Conservation (phyloP, 1,140 invertebrate species). For the Pogonomyrmex californicus region DNA sequence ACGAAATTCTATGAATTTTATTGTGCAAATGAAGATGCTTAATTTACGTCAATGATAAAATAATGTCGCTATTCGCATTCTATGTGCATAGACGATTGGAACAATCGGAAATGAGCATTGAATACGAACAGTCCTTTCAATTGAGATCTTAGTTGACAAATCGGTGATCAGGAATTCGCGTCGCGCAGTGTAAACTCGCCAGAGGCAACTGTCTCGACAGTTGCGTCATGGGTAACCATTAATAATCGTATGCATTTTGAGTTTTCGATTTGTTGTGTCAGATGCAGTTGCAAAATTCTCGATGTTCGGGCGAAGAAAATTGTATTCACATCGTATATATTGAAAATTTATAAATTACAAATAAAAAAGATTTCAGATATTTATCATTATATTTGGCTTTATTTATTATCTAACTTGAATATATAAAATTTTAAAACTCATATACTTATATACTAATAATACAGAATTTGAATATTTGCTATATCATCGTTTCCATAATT, state of each 20-base stretch:
- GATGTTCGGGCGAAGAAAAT: background rate
- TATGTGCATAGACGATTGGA: conserved; percentile 29
- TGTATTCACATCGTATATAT: background rate
- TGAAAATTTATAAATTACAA: background rate
- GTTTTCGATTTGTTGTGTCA: background rate
- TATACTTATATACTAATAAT: background rate
- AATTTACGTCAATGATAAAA: background rate
- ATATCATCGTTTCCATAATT: background rate
- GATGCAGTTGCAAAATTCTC: background rate
- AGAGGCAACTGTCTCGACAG: conserved; percentile 3
- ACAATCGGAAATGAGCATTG: conserved; percentile 53
- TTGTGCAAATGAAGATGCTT: background rate
- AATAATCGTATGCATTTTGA: background rate
- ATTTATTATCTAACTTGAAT: background rate
- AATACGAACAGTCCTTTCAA: conserved; percentile 73
- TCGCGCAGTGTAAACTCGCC: conserved; percentile 47
- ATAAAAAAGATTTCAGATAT: background rate
- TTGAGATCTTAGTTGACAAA: conserved; percentile 72
- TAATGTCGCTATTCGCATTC: conserved; percentile 58
- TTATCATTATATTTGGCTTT: background rate
- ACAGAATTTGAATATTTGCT: background rate
- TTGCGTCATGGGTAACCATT: conserved; percentile 66
- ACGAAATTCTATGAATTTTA: conserved; percentile 8
- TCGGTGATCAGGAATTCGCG: conserved; percentile 72
- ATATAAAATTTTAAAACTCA: background rate